These are phyloP conservation scores for Paracentrotus lividus DNA, from an alignment of 53 echinoderm and acorn worm species.

Conservation along the genomic window DNA sequence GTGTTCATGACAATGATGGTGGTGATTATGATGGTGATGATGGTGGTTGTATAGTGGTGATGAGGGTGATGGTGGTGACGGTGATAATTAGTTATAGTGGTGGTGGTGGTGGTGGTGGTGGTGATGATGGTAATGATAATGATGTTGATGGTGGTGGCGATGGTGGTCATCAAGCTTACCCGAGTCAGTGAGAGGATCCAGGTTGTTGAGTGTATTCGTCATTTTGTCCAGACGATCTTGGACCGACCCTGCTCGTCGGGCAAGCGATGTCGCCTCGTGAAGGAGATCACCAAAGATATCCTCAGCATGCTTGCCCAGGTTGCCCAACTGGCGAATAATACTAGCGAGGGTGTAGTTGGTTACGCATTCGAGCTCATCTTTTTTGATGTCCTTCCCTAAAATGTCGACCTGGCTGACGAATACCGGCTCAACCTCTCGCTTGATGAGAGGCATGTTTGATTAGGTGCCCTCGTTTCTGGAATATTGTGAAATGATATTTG, in stretches of 20 bases:
- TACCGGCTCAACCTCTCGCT: slow-evolving; percentile 93
- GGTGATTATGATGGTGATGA: not conserved
- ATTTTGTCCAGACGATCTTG: slow-evolving; percentile 93
- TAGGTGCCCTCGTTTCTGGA: not conserved
- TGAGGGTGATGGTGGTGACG: not conserved
- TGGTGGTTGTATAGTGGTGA: not conserved
- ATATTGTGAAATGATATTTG: too few species aligned
- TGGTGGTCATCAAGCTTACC: slow-evolving; percentile 71
- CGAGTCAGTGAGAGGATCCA: slow-evolving; percentile 89
- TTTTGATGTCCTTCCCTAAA: slow-evolving; percentile 73
- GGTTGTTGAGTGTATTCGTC: slow-evolving; percentile 79
- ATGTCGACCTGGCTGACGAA: slow-evolving; percentile 92
- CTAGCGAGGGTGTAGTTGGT: slow-evolving; percentile 91
- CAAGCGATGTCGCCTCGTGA: slow-evolving; percentile 87
- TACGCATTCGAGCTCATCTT: slow-evolving; percentile 92
- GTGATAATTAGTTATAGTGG: too few species aligned
- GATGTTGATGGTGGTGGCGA: too few species aligned
- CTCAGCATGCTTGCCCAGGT: slow-evolving; percentile 96
- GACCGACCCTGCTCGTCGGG: slow-evolving; percentile 78
- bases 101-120: not conserved
- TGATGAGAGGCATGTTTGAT: slow-evolving; percentile 94
- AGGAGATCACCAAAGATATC: slow-evolving; percentile 97
- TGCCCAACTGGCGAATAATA: slow-evolving; percentile 93
- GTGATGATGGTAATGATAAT: too few species aligned
- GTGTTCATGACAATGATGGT: not conserved